phyloP scores from a whole-genome alignment of 2,888 invertebrate species.

The Leucania comma region DNA sequence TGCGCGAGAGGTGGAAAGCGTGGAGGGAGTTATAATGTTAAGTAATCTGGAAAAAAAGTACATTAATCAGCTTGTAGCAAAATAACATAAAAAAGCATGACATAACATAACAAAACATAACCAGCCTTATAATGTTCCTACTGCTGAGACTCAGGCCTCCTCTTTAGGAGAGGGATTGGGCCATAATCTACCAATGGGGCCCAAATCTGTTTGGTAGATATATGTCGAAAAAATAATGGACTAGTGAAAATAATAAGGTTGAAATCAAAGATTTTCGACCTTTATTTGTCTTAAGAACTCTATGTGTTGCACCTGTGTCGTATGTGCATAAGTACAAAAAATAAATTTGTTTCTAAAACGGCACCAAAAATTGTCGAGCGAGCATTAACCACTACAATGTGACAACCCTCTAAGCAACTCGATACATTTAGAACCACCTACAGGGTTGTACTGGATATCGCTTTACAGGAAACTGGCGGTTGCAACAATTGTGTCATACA shows the following conservation, averaged over 20 bases:
- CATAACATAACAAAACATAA: background rate
- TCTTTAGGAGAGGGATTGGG: too few species aligned
- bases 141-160: too few species aligned
- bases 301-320: background rate
- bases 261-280: background rate
- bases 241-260: too few species aligned
- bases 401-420: constrained; percentile 76
- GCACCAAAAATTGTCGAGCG: constrained; percentile 35
- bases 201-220: too few species aligned
- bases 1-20: too few species aligned
- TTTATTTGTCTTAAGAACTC: background rate
- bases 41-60: background rate
- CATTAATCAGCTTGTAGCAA: too few species aligned
- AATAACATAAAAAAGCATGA: background rate
- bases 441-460: constrained; percentile 78
- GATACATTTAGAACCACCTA: constrained; percentile 81
- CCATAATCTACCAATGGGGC: too few species aligned
- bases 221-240: too few species aligned
- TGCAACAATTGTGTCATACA: constrained; percentile 82
- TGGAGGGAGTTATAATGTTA: too few species aligned
- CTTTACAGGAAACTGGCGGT: constrained; percentile 87
- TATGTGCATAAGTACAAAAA: background rate
- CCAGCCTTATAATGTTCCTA: background rate
- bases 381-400: constrained; percentile 57
- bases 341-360: constrained; percentile 3